phyloP scores from a whole-genome alignment of 2,113 vertebrate genomes.

The Ictalurus furcatus region DNA sequence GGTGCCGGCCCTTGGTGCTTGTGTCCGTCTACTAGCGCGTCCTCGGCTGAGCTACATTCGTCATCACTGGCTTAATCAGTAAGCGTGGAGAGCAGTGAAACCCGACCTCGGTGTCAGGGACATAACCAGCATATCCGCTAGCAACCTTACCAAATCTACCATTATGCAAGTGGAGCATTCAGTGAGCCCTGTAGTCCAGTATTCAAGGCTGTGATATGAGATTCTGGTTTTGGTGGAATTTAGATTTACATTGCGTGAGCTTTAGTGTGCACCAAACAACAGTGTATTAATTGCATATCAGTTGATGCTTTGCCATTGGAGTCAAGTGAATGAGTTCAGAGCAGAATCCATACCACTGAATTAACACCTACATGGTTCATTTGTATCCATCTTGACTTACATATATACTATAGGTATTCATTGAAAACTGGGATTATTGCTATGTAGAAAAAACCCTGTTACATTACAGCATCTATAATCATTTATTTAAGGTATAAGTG shows the following conservation, averaged over 20 bases:
- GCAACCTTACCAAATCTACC: constrained; percentile 53
- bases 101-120: constrained; percentile 65
- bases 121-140: constrained; percentile 65
- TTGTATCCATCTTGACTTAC: background rate
- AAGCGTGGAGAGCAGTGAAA: constrained; percentile 61
- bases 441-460: too few species aligned
- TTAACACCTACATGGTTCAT: constrained; percentile 32
- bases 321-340: background rate
- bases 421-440: background rate
- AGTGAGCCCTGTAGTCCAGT: constrained; percentile 6
- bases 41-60: constrained; percentile 75
- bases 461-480: background rate
- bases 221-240: constrained; percentile 23
- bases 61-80: constrained; percentile 81
- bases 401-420: background rate
- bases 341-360: background rate
- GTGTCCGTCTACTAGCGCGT: constrained; percentile 57
- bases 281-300: background rate
- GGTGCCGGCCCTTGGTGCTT: constrained; percentile 69
- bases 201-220: constrained; percentile 4
- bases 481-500: background rate
- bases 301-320: background rate
- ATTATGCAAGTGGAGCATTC: constrained; percentile 24
- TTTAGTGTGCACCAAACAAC: background rate
- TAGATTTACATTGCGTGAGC: background rate